These are phyloP conservation scores for Macaca nemestrina DNA, from an alignment of 2,113 vertebrate genomes.

Conservation along the genomic window DNA sequence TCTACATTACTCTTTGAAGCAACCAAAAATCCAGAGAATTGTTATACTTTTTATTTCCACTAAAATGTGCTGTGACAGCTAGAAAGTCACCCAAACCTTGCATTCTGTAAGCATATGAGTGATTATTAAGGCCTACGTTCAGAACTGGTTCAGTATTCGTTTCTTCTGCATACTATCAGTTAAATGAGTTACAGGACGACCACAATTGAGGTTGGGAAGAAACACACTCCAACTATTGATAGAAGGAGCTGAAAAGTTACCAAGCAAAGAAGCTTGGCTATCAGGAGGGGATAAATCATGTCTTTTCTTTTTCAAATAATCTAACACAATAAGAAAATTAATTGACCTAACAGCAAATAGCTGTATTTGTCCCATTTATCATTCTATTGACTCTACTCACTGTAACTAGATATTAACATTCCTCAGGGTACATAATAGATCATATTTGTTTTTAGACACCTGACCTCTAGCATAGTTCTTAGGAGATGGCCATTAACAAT, in stretches of 20 bases:
- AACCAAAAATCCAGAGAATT: neutral
- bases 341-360: no score
- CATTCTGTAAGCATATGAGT: neutral
- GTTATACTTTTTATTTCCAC: no score
- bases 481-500: neutral
- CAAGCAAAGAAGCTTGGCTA: neutral
- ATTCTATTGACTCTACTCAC: neutral
- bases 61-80: neutral
- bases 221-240: neutral
- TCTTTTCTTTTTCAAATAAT: neutral
- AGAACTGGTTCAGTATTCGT: neutral
- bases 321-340: neutral
- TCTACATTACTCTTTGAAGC: neutral
- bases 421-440: neutral
- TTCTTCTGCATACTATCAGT: neutral
- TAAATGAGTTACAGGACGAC: no score
- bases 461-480: neutral
- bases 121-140: rapidly evolving
- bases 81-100: no score
- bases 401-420: neutral
- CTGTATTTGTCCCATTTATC: neutral
- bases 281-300: neutral
- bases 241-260: neutral
- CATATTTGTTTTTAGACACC: neutral
- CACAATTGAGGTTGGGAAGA: neutral